A percentile compares a stretch with the other conserved stretches of the same genome.
phyloP scores from a whole-genome alignment of 2,888 invertebrate species.

The Lasioglossum calceatum region DNA sequence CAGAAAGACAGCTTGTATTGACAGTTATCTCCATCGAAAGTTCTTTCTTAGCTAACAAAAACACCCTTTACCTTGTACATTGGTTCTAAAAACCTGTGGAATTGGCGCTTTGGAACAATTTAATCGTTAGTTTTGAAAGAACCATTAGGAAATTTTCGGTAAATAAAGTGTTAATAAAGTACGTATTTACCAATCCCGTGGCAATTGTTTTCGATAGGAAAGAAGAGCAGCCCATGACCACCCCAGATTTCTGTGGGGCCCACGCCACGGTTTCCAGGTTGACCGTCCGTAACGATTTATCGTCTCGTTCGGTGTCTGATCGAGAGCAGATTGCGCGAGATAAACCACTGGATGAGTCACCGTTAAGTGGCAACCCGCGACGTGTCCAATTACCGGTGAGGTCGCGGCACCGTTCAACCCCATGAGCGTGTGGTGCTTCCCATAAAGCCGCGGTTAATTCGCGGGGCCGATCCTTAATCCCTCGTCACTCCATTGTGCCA shows the following conservation, averaged over 20 bases:
- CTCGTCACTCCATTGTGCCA: slow-evolving; percentile 64
- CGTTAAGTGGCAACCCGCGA: slow-evolving; percentile 69
- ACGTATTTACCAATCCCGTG: no score
- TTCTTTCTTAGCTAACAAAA: no score
- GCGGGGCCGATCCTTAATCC: slow-evolving; percentile 61
- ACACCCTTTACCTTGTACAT: no score
- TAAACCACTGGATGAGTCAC: slow-evolving; percentile 71
- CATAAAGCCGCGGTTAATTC: slow-evolving; percentile 66
- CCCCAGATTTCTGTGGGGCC: not conserved
- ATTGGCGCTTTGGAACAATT: no score
- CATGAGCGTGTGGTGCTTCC: slow-evolving; percentile 22
- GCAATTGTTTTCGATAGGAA: no score
- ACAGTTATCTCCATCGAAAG: no score
- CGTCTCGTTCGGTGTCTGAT: slow-evolving; percentile 52
- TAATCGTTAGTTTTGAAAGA: no score
- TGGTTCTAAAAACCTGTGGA: no score
- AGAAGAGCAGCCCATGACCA: not conserved
- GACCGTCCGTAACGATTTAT: slow-evolving; percentile 39
- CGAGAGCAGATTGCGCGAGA: slow-evolving; percentile 68
- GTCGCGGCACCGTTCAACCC: slow-evolving; percentile 67
- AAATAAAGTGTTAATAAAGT: no score
- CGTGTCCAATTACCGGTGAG: slow-evolving; percentile 71
- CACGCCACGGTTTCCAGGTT: not conserved
- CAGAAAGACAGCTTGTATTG: no score
- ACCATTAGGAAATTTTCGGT: no score